phyloP scores from a whole-genome alignment of 2,888 invertebrate genomes.

The Stenichneumon culpator region DNA sequence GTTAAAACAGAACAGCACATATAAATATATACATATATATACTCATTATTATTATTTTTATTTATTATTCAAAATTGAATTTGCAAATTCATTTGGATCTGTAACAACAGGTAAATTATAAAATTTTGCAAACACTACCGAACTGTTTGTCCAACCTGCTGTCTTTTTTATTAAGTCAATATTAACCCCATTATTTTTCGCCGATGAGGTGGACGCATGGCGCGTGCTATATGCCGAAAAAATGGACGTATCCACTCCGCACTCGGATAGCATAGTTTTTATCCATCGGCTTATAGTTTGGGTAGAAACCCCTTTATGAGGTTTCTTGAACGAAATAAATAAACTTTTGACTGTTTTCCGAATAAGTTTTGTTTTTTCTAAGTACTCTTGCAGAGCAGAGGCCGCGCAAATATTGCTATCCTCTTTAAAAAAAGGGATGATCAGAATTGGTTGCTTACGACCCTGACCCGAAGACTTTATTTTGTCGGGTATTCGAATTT shows the following conservation, averaged over 20 bases:
- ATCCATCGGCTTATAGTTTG: conserved; percentile 64
- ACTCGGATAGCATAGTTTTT: conserved; percentile 10
- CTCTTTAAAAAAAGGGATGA: conserved; percentile 51
- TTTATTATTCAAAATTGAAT: not conserved
- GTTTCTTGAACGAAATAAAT: conserved; percentile 57
- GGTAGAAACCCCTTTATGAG: conserved; percentile 44
- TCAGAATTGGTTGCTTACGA: conserved; percentile 41
- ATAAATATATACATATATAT: no score
- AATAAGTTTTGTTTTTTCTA: conserved; percentile 54
- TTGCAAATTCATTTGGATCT: not conserved
- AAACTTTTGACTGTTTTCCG: conserved; percentile 10
- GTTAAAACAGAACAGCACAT: no score
- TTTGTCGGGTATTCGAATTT: conserved; percentile 27
- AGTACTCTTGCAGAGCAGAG: conserved; percentile 37
- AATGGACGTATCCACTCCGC: conserved; percentile 18
- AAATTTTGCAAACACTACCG: conserved; percentile 47
- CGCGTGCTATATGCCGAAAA: conserved; percentile 65
- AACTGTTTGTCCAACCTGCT: conserved; percentile 62
- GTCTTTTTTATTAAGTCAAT: conserved; percentile 46
- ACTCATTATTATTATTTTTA: no score
- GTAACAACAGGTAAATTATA: not conserved
- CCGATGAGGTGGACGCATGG: conserved; percentile 66
- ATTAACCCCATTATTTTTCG: not conserved
- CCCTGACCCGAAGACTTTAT: conserved; percentile 62
- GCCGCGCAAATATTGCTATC: conserved; percentile 53